These are phyloP conservation scores for Oscheius sp. DNA, from an alignment of 1,140 invertebrate species.

Conservation along the genomic window DNA sequence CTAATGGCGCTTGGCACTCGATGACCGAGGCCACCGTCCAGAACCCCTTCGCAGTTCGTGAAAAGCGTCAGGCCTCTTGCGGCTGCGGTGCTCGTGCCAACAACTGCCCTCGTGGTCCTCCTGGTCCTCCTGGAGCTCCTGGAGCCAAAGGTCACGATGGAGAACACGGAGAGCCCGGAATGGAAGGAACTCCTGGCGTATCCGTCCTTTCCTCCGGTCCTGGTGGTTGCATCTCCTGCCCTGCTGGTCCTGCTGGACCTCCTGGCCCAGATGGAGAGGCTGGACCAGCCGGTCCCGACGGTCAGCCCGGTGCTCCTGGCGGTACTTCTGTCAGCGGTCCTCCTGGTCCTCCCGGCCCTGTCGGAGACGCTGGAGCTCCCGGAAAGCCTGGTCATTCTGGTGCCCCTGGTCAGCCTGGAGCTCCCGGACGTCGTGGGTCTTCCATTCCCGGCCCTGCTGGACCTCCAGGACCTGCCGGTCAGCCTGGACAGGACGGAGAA, in stretches of 20 bases:
- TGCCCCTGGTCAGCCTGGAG: not conserved
- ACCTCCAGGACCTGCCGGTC: slow-evolving; percentile 7
- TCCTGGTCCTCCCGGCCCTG: slow-evolving; percentile 7
- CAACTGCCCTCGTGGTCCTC: slow-evolving; percentile 39
- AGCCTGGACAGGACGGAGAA: not conserved
- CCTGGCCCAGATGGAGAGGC: slow-evolving; percentile 11
- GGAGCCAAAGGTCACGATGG: slow-evolving; percentile 41
- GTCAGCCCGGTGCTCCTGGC: slow-evolving; percentile 14
- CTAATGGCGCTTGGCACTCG: slow-evolving; percentile 39
- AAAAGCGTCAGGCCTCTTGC: slow-evolving; percentile 43
- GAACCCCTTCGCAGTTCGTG: slow-evolving; percentile 22
- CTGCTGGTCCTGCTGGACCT: slow-evolving; percentile 24
- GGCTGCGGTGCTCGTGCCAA: slow-evolving; percentile 36
- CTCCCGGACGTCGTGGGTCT: not conserved
- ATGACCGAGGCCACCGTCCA: slow-evolving; percentile 26
- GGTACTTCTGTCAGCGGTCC: not conserved
- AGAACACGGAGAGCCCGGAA: slow-evolving; percentile 34
- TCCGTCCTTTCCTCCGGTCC: not conserved
- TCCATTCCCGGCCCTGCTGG: too few relatives aligned
- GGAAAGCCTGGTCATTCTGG: slow-evolving; percentile 12
- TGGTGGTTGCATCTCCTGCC: slow-evolving; percentile 39
- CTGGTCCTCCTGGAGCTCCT: slow-evolving; percentile 36
- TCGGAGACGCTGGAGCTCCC: slow-evolving; percentile 10
- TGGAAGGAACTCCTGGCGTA: slow-evolving; percentile 34
- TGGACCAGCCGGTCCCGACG: slow-evolving; percentile 25